Conservation (phyloP, 2,797 vertebrate genomes). For the Macroramphosus scolopax region DNA sequence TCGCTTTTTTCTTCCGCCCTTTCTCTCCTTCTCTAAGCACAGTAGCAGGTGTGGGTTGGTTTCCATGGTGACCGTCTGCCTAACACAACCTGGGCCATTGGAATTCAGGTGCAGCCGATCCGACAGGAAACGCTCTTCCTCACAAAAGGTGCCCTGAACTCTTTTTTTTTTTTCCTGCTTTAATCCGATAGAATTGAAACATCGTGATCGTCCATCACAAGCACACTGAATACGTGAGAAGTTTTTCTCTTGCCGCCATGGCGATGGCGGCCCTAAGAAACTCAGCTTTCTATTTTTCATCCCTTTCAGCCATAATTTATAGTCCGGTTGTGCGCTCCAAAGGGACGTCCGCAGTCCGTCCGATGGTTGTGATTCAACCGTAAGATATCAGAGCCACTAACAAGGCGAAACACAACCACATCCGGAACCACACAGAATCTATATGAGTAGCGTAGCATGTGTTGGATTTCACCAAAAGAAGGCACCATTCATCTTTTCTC, state of each 20-base stretch:
- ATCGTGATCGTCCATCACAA: no score
- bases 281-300: no score
- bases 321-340: no score
- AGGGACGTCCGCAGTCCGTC: slow-evolving; percentile 23
- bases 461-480: slow-evolving; percentile 50
- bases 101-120: slow-evolving; percentile 49
- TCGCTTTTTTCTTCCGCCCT: slow-evolving; percentile 16
- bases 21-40: slow-evolving; percentile 43
- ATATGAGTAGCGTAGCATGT: slow-evolving; percentile 50
- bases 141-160: no score
- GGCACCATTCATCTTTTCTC: slow-evolving; percentile 37
- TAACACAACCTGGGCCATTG: slow-evolving; percentile 51
- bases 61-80: slow-evolving; percentile 59
- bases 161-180: no score
- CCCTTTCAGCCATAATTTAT: no score
- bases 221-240: no score
- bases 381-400: slow-evolving; percentile 41
- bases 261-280: no score
- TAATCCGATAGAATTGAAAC: no score
- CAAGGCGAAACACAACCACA: slow-evolving; percentile 49
- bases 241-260: no score
- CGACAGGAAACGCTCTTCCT: slow-evolving; percentile 36
- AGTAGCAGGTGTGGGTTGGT: slow-evolving; percentile 73
- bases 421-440: slow-evolving; percentile 46
- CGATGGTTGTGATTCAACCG: slow-evolving; percentile 22